Evolutionary conservation across 2,797 vertebrate genomes (phyloP).

Genomic region (Helostoma temminkii): DNA sequence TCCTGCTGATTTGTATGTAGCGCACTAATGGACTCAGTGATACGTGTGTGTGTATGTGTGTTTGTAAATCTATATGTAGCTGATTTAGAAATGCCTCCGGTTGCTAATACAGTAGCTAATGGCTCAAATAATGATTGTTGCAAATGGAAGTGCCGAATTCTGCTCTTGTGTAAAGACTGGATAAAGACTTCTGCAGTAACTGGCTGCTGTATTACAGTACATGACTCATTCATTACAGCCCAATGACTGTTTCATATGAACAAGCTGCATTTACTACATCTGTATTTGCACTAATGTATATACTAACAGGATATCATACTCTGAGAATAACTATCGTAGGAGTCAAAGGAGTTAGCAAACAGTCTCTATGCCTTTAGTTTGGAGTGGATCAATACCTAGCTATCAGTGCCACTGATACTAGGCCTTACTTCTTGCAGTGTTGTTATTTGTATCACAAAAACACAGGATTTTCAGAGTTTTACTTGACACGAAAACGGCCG

Average conservation of each 20-base stretch:
- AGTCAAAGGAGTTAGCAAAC: neutral
- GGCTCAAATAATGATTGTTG: slow-evolving; percentile 77
- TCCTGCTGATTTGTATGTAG: slow-evolving; percentile 67
- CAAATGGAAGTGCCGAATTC: slow-evolving; percentile 70
- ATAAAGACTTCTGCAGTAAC: slow-evolving; percentile 30
- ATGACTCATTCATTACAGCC: slow-evolving; percentile 35
- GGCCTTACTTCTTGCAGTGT: no score
- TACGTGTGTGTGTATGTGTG: slow-evolving; percentile 43
- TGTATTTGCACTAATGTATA: slow-evolving; percentile 25
- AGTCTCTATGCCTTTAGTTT: neutral
- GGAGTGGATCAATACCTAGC: neutral
- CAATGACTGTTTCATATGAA: slow-evolving; percentile 46
- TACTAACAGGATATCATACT: slow-evolving; percentile 8
- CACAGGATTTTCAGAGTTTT: no score
- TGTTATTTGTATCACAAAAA: no score
- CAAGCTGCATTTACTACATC: slow-evolving; percentile 16
- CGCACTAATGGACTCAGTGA: slow-evolving; percentile 68
- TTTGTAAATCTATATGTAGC: slow-evolving; percentile 79
- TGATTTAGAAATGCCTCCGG: slow-evolving; percentile 76
- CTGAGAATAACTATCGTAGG: slow-evolving; percentile 5
- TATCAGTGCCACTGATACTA: neutral
- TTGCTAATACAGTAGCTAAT: slow-evolving; percentile 77
- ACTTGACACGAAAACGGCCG: no score
- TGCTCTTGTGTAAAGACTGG: slow-evolving; percentile 41
- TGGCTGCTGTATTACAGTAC: slow-evolving; percentile 19